Evolutionary conservation across 1,140 invertebrate genomes (phyloP).

Genomic region (Zaprionus ghesquierei): DNA sequence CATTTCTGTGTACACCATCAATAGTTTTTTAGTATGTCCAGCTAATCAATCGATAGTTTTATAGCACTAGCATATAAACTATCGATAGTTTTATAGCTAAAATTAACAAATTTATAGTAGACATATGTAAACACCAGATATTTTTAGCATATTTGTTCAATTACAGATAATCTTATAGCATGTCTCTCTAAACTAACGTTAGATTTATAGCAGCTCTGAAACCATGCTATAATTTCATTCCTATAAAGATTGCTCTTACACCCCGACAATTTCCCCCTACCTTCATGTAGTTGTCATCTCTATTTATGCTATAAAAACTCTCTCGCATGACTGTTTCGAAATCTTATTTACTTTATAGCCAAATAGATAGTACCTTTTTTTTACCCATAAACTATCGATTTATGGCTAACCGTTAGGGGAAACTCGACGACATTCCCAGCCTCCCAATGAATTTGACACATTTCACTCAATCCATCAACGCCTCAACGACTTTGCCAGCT

Average conservation of each 20-base stretch:
- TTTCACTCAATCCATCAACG: constrained; percentile 38
- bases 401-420: background rate
- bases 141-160: no score
- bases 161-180: no score
- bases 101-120: no score
- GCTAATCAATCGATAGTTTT: no score
- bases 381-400: background rate
- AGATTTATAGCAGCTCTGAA: background rate
- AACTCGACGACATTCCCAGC: constrained; percentile 11
- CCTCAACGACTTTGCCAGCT: constrained; percentile 2
- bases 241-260: background rate
- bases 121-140: no score
- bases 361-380: background rate
- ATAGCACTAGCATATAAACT: no score
- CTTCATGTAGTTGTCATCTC: background rate
- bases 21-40: no score
- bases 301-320: background rate
- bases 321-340: background rate
- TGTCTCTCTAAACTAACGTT: no score
- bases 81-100: background rate
- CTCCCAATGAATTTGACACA: constrained; percentile 30
- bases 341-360: background rate
- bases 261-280: background rate
- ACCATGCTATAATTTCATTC: background rate
- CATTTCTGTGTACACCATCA: no score